A percentile compares a stretch with the other conserved stretches of the same genome.
These are phyloP conservation scores for Esox masquinongy DNA, from an alignment of 2,797 vertebrate species.

Conservation along the genomic window DNA sequence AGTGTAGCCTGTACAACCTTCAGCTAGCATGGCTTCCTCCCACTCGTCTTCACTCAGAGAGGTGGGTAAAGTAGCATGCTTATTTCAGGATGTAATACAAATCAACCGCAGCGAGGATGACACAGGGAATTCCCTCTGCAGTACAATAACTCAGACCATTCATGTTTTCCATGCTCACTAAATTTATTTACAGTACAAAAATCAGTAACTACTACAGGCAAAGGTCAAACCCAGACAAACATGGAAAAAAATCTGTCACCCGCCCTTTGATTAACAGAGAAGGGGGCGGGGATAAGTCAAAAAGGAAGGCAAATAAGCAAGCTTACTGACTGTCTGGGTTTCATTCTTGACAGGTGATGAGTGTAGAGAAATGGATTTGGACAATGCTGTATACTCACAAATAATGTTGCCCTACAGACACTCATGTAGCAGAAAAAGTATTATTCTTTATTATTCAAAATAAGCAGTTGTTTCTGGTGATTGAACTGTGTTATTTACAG, in stretches of 20 bases:
- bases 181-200: conserved; percentile 22
- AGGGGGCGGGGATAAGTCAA: neutral
- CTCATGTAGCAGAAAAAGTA: neutral
- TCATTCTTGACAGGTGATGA: neutral
- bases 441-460: neutral
- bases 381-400: neutral
- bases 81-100: neutral
- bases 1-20: neutral
- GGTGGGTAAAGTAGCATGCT: neutral
- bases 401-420: neutral
- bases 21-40: neutral
- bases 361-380: neutral
- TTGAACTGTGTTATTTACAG: neutral
- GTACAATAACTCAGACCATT: conserved; percentile 11
- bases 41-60: neutral
- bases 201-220: conserved; percentile 17
- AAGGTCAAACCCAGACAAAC: conserved; percentile 18
- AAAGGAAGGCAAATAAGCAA: neutral
- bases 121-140: conserved; percentile 44
- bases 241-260: neutral
- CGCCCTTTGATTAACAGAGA: neutral
- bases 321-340: neutral
- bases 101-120: conserved; percentile 23
- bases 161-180: conserved; percentile 40
- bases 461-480: neutral